Percentiles rank a stretch among this genome's conserved stretches.
Evolutionary conservation across 2,888 invertebrate species (phyloP).

Genomic region (Sialis lutaria): DNA sequence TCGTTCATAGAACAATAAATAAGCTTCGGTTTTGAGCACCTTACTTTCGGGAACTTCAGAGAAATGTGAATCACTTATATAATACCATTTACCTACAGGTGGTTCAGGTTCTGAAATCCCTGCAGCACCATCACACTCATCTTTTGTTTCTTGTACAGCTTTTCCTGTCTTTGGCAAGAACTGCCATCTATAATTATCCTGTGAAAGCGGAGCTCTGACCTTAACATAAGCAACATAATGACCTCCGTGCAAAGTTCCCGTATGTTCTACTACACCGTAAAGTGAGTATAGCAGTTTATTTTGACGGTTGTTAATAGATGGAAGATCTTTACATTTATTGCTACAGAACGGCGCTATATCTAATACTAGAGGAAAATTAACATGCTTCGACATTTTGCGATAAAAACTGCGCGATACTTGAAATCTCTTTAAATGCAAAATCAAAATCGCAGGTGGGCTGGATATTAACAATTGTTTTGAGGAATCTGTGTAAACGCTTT

Average conservation of each 20-base stretch:
- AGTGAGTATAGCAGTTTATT: slow-evolving; percentile 65
- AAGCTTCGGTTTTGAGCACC: slow-evolving; percentile 79
- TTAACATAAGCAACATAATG: slow-evolving; percentile 94
- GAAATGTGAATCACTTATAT: slow-evolving; percentile 81
- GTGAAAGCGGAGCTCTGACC: slow-evolving; percentile 44
- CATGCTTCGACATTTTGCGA: slow-evolving; percentile 67
- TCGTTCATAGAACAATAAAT: slow-evolving; percentile 91
- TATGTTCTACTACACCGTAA: slow-evolving; percentile 91
- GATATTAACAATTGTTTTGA: slow-evolving; percentile 76
- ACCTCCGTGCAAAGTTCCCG: slow-evolving; percentile 76
- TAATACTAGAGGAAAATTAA: slow-evolving; percentile 69
- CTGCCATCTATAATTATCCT: slow-evolving; percentile 52
- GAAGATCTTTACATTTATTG: slow-evolving; percentile 36
- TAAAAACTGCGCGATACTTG: slow-evolving; percentile 38
- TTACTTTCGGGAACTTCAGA: slow-evolving; percentile 60
- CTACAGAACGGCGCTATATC: slow-evolving; percentile 87
- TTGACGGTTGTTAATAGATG: slow-evolving; percentile 25
- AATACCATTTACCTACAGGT: slow-evolving; percentile 76
- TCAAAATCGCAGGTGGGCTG: slow-evolving; percentile 83
- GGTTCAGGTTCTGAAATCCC: slow-evolving; percentile 27
- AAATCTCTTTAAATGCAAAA: slow-evolving; percentile 89
- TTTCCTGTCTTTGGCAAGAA: slow-evolving; percentile 44
- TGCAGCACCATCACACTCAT: slow-evolving; percentile 23
- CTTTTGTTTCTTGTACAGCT: slow-evolving; percentile 29
- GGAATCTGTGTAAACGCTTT: slow-evolving; percentile 63